Conservation (phyloP, 2,888 invertebrate genomes). For the Lasioglossum marginatum region DNA sequence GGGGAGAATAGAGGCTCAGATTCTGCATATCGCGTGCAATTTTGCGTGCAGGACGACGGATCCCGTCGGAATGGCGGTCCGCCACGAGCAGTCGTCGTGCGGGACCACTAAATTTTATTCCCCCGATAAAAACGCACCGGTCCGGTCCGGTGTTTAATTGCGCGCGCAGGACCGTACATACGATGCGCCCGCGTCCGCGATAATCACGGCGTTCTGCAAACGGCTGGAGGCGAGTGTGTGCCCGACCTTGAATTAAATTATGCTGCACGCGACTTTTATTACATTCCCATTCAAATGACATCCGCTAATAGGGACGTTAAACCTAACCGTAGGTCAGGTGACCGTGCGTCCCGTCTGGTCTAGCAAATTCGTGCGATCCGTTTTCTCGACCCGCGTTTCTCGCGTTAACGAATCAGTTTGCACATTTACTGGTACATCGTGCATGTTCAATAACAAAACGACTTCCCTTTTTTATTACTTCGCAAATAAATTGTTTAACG, state of each 20-base stretch:
- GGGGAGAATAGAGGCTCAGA: background rate
- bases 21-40: slow-evolving; percentile 38
- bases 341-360: slow-evolving; percentile 41
- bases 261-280: slow-evolving; percentile 72
- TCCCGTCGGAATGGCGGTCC: slow-evolving; percentile 17
- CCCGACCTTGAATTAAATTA: slow-evolving; percentile 73
- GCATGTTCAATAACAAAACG: background rate
- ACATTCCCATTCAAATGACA: slow-evolving; percentile 73
- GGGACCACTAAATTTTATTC: slow-evolving; percentile 35
- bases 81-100: background rate
- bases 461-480: background rate
- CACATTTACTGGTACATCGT: background rate
- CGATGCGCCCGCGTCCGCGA: slow-evolving; percentile 12
- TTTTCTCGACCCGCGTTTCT: background rate
- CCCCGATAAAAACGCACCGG: slow-evolving; percentile 34
- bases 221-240: slow-evolving; percentile 52
- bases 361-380: slow-evolving; percentile 12
- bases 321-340: slow-evolving; percentile 64
- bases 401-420: background rate
- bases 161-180: background rate
- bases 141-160: slow-evolving; percentile 46
- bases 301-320: slow-evolving; percentile 71
- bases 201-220: slow-evolving; percentile 55
- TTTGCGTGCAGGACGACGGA: slow-evolving; percentile 9
- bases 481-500: too few relatives aligned